A percentile compares a stretch with the other conserved stretches of the same genome.
Evolutionary conservation across 2,113 vertebrate species (phyloP).

Genomic region (Anoplopoma fimbria): DNA sequence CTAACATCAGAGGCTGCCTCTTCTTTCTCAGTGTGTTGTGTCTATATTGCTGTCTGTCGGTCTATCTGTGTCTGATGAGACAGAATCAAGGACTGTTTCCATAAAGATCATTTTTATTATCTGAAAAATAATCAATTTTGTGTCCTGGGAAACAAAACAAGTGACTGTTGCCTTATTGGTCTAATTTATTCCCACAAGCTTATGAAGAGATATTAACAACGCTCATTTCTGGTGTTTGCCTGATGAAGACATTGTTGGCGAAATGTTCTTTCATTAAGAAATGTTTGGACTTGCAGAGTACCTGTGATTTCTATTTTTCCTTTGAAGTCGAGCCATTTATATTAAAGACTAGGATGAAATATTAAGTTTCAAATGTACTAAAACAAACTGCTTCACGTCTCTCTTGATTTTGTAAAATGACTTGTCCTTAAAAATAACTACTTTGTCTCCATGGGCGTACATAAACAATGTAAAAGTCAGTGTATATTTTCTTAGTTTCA

Average conservation of each 20-base stretch:
- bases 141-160: not conserved
- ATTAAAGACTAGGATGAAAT: not conserved
- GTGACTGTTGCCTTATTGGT: not conserved
- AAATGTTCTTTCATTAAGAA: not conserved
- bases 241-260: not conserved
- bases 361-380: not conserved
- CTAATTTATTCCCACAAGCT: not conserved
- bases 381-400: not conserved
- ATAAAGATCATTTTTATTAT: conserved; percentile 5
- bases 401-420: not conserved
- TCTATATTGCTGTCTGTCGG: conserved; percentile 32
- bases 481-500: not conserved
- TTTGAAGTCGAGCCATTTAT: not conserved
- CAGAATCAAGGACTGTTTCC: conserved; percentile 18
- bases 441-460: not conserved
- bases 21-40: conserved; percentile 22
- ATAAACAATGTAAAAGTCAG: not conserved
- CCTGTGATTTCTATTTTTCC: too few species aligned
- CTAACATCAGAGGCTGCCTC: conserved; percentile 40
- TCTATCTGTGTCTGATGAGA: conserved; percentile 9
- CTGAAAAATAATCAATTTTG: not conserved
- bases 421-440: not conserved
- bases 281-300: not conserved
- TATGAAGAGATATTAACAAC: not conserved
- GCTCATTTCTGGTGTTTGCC: not conserved